A percentile compares a stretch with the other conserved stretches of the same genome.
phyloP scores from a whole-genome alignment of 2,113 vertebrate species.

The Zingel zingel region DNA sequence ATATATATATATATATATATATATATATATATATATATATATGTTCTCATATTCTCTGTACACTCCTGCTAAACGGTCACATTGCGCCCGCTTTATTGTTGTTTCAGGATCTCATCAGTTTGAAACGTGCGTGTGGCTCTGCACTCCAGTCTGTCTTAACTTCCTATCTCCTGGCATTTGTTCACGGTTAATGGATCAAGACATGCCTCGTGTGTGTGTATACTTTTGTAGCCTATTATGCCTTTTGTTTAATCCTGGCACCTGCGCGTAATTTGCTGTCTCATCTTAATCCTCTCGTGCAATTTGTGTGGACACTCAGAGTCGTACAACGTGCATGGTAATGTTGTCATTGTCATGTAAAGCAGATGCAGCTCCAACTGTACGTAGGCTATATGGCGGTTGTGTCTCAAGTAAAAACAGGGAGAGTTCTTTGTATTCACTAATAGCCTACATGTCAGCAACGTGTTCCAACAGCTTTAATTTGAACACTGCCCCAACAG shows the following conservation, averaged over 20 bases:
- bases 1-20: no score
- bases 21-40: no score
- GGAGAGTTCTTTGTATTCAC: not conserved
- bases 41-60: not conserved
- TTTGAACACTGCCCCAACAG: not conserved
- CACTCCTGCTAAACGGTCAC: not conserved
- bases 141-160: not conserved
- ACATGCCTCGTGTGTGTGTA: not conserved
- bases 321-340: not conserved
- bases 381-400: not conserved
- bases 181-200: not conserved
- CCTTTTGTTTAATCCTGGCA: not conserved
- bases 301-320: not conserved
- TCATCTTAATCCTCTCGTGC: not conserved
- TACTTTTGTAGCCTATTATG: not conserved
- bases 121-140: not conserved
- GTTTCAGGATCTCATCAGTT: no score
- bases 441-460: not conserved
- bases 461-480: not conserved
- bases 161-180: not conserved
- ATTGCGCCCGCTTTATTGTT: not conserved
- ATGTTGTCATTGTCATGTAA: not conserved
- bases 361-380: not conserved
- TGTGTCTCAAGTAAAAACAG: not conserved
- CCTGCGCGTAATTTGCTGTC: not conserved